Evolutionary conservation across 2,888 invertebrate genomes (phyloP).

Genomic region (Rotaria socialis): DNA sequence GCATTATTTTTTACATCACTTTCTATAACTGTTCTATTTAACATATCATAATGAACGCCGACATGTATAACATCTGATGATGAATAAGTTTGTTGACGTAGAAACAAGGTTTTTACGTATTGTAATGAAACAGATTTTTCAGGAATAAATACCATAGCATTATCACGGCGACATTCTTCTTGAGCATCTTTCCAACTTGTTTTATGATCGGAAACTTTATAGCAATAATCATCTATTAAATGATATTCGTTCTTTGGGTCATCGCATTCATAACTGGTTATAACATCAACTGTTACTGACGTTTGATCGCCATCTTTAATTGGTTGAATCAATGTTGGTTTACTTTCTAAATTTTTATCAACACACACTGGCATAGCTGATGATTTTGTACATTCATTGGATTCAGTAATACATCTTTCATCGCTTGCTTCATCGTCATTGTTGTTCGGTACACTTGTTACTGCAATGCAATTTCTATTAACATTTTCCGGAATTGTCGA

Average conservation of each 20-base stretch:
- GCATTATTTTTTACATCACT: too few species aligned
- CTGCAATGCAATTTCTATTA: background rate
- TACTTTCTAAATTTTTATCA: background rate
- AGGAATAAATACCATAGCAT: background rate
- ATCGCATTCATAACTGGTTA: background rate
- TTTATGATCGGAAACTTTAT: background rate
- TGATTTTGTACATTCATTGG: background rate
- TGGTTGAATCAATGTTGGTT: background rate
- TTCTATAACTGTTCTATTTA: background rate
- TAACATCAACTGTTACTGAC: background rate
- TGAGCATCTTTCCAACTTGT: background rate
- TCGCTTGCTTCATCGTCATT: background rate
- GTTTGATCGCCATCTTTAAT: background rate
- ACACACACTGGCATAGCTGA: background rate
- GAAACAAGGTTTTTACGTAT: background rate
- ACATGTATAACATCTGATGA: background rate
- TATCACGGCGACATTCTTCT: background rate
- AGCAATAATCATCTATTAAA: background rate
- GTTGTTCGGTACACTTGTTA: background rate
- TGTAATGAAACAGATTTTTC: background rate
- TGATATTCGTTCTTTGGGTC: background rate
- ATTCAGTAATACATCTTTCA: constrained; percentile 10
- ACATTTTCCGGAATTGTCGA: background rate
- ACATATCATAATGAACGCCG: background rate
- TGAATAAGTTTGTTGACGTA: background rate